Evolutionary conservation across 1,140 invertebrate species (phyloP), one percentile per base, ranked within the genome.

Genomic region (Teleopsis dalmanni): DNA sequence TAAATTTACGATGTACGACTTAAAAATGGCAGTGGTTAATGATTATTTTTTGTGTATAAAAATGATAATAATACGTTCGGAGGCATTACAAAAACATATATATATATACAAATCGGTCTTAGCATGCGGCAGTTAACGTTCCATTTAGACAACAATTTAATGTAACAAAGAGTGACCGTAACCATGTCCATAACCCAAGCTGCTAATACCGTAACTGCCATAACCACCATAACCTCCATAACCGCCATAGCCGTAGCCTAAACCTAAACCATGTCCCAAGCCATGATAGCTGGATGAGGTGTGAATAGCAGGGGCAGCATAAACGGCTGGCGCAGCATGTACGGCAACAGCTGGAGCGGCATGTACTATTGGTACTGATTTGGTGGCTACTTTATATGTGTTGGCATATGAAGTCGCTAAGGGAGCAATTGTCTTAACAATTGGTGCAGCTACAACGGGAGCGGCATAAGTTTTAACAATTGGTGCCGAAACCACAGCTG

Each of bases 341-440:
- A 65, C 57, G 22, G 56, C 56, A 13, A 68, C 59, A 13, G 64
- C 60, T 14, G 63, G 60, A 22, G 65, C 66, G 31, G 66, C 66
- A 46, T 67, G 60, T 8, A 67, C 67, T 21, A 70, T 57, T 10
- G 66, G 68, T 35, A 54, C 53, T 3, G 65, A 48, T 47, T 70
- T 69, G 34, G 62, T 59, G 45, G 69, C 59, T 21, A 78, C 76
- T 58, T 75, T 77, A 57, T 78, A 77, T 43, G 76, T 74, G 67
- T 79, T 78, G 57, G 77, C 77, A 47, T 78, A 78, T 4, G 76
- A 78, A n/a, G 76, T 76, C 49, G 77, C 76, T 35, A 76, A 60
- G 2, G 68, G 71, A 44, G 54, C 51, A 50, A 52, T 51, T 45
- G 67, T 60, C 21, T 71, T 57, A 46, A 59, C 54, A n/a, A 61